Base-by-base conservation (phyloP, 30 jellyfish, hydroid and myxozoan species). In the Sanderia malayensis region DNA sequence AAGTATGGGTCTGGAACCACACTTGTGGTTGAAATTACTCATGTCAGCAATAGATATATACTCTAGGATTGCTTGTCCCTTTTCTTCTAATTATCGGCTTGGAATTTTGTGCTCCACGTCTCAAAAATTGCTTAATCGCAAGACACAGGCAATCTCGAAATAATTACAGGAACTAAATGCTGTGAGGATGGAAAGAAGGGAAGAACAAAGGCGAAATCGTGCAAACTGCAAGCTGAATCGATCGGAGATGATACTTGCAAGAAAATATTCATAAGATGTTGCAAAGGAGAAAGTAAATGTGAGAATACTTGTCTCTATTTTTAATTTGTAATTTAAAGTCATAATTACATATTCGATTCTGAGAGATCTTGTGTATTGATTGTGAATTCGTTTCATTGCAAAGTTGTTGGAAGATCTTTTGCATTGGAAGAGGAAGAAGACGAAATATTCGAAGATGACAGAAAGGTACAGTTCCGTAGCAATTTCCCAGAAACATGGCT, bases 401-500 rank as follows among this genome's bases (percentile, higher is more conserved):
- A 45, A 45, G 67, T n/a, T 55, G 31, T 20, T n/a, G 80, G 67
- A 44, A 67, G 80, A 46, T 67, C 80, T 8, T 24, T 67, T 24
- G 66, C 13, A 1, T 26, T 19, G 11, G 79, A 67, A 30, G 66
- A 37, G 31, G 80, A 67, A 7, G 80, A 67, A 31, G 80, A 67
- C 45, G 80, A 67, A 32, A 67, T 67, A 18, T 17, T 67, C 45
- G 80, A 67, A 67, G 80, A 67, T 67, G 80, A 67, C 27, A 20
- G 80, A 22, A 44, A 37, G 26, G 80, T 67, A 10, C 80, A 67
- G 26, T 67, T 67, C 28, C 32, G 80, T 31, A 67, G 80, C n/a
- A 67, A 67, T 46, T 67, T 67, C 19, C 80, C 80, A 20, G 80
- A 67, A 67, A 67, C 80, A 4, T 67, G 80, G 80, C 80, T 67